Conservation (phyloP, 2,888 invertebrate species). For the Plebejus anna region DNA sequence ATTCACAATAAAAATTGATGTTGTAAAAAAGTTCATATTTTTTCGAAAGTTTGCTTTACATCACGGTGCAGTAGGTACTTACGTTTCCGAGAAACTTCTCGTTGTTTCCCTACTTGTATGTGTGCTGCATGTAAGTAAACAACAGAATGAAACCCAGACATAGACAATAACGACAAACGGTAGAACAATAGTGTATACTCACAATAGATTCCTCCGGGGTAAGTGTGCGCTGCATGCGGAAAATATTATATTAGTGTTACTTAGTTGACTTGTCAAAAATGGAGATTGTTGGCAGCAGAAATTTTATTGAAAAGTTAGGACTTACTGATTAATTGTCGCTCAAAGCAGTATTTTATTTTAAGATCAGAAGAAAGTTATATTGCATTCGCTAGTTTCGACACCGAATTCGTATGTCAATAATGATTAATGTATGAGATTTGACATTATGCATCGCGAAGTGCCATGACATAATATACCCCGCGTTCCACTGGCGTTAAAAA, state of each 20-base stretch:
- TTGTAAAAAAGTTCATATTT: not conserved
- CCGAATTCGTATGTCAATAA: too few species aligned
- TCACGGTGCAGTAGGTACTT: constrained; percentile 45
- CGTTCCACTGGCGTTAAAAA: too few species aligned
- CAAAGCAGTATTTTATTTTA: too few species aligned
- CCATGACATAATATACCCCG: too few species aligned
- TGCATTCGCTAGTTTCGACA: too few species aligned
- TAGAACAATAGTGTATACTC: constrained; percentile 51
- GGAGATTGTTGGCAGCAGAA: constrained; percentile 25
- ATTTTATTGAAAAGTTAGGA: not conserved
- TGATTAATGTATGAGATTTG: too few species aligned
- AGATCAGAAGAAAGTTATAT: too few species aligned
- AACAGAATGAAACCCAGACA: constrained; percentile 31
- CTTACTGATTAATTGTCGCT: not conserved
- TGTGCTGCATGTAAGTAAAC: constrained; percentile 62
- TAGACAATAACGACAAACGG: constrained; percentile 36
- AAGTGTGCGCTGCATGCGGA: constrained; percentile 78
- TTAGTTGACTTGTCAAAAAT: constrained; percentile 37
- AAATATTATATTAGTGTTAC: constrained; percentile 50
- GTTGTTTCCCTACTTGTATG: constrained; percentile 73
- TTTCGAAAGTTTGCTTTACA: not conserved
- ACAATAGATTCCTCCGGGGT: constrained; percentile 74
- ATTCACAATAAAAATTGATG: not conserved
- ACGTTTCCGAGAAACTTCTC: constrained; percentile 74
- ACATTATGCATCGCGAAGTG: too few species aligned